Evolutionary conservation across 2,113 vertebrate species (phyloP).

Genomic region (Phrynocephalus versicolor): DNA sequence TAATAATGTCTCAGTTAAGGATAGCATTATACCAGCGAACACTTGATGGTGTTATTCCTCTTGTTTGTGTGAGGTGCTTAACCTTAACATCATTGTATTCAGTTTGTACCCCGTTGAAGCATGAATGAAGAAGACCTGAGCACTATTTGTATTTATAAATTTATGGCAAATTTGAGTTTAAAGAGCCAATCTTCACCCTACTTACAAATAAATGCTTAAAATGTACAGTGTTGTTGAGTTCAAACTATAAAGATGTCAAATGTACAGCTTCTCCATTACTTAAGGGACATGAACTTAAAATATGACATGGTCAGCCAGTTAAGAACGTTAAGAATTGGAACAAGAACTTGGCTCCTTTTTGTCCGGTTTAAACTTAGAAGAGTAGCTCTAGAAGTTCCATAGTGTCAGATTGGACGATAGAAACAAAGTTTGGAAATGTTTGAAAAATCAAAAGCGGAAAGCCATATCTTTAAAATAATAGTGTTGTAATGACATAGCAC

Average conservation of each 20-base stretch:
- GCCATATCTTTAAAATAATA: slow-evolving; percentile 65
- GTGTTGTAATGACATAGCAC: slow-evolving; percentile 57
- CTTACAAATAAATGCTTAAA: slow-evolving; percentile 76
- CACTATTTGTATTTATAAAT: slow-evolving; percentile 81
- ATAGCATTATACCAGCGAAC: slow-evolving; percentile 75
- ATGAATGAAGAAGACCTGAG: slow-evolving; percentile 76
- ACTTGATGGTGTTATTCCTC: slow-evolving; percentile 71
- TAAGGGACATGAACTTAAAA: slow-evolving; percentile 59
- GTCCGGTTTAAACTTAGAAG: slow-evolving; percentile 44
- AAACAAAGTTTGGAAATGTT: slow-evolving; percentile 61
- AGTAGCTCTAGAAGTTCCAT: slow-evolving; percentile 67
- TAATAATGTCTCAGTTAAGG: slow-evolving; percentile 73
- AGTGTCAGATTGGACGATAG: slow-evolving; percentile 66
- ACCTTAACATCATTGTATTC: slow-evolving; percentile 78
- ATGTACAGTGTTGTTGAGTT: slow-evolving; percentile 75
- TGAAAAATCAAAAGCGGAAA: slow-evolving; percentile 64
- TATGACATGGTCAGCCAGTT: slow-evolving; percentile 43
- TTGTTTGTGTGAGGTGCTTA: slow-evolving; percentile 75
- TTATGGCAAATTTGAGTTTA: slow-evolving; percentile 73
- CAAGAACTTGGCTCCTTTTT: slow-evolving; percentile 55
- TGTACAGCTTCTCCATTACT: slow-evolving; percentile 66
- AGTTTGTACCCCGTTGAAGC: slow-evolving; percentile 78
- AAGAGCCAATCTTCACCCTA: slow-evolving; percentile 68
- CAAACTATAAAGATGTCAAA: slow-evolving; percentile 69
- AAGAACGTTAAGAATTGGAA: slow-evolving; percentile 47